These are phyloP conservation scores for Archaeoteleia sp. DNA, from an alignment of 2,888 invertebrate genomes.

Conservation along the genomic window DNA sequence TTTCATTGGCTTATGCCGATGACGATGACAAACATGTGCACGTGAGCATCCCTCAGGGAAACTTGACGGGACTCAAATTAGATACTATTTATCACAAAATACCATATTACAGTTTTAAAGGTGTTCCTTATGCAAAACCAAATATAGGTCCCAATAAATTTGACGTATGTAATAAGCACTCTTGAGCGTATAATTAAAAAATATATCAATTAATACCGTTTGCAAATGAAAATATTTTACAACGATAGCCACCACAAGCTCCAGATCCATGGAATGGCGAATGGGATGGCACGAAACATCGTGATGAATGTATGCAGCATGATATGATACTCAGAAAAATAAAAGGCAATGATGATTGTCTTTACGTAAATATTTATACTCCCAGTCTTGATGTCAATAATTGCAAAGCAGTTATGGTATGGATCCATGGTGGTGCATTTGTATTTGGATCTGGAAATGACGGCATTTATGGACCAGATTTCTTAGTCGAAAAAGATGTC, in stretches of 20 bases:
- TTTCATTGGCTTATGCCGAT: constrained; percentile 11
- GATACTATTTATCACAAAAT: constrained; percentile 56
- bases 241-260: constrained; percentile 56
- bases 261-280: constrained; percentile 67
- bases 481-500: constrained; percentile 61
- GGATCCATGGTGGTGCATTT: constrained; percentile 65
- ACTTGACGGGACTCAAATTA: constrained; percentile 61
- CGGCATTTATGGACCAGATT: constrained; percentile 3
- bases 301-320: constrained; percentile 62
- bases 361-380: constrained; percentile 67
- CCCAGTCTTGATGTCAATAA: constrained; percentile 62
- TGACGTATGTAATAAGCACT: constrained; percentile 8
- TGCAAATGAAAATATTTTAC: constrained; percentile 10
- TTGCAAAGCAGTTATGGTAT: constrained; percentile 66
- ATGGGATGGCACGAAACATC: constrained; percentile 65
- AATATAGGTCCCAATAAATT: constrained; percentile 65
- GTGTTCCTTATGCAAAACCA: constrained; percentile 69
- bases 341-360: constrained; percentile 67
- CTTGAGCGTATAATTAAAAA: too few species aligned
- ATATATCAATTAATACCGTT: too few species aligned
- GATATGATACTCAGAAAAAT: constrained; percentile 61
- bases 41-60: constrained; percentile 64
- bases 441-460: constrained; percentile 61
- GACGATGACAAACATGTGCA: constrained; percentile 58
- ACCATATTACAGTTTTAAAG: constrained; percentile 65